phyloP scores from a whole-genome alignment of 1,140 invertebrate species.

The Penaeus japonicus region DNA sequence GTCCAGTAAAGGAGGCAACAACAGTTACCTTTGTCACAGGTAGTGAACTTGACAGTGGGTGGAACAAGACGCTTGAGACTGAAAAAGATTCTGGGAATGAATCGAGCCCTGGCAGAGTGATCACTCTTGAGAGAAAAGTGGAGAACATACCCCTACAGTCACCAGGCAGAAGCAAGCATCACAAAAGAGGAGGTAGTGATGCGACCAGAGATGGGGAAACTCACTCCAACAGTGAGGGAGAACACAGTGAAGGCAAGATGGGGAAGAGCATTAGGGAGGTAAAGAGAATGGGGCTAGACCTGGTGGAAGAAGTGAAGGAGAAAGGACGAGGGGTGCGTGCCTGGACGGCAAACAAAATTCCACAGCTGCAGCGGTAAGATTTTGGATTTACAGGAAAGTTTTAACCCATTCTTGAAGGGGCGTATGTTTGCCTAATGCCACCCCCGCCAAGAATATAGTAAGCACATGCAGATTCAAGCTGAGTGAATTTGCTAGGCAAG shows the following conservation, averaged over 20 bases:
- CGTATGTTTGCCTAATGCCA: no score
- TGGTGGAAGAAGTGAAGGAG: constrained; percentile 59
- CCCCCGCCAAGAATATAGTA: no score
- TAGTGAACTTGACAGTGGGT: no score
- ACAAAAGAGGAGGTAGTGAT: background rate
- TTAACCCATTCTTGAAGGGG: no score
- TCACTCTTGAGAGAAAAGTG: background rate
- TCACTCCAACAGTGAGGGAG: constrained; percentile 15
- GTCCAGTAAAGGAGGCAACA: background rate
- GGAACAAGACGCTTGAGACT: no score
- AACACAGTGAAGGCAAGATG: constrained; percentile 26
- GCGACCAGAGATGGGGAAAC: background rate
- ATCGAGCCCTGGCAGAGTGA: background rate
- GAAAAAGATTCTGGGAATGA: background rate
- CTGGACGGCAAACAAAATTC: constrained; percentile 47
- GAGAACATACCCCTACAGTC: background rate
- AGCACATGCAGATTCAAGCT: no score
- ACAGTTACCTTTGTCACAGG: background rate
- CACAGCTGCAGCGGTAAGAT: constrained; percentile 37
- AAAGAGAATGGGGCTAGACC: constrained; percentile 47
- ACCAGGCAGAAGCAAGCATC: background rate
- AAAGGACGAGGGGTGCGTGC: constrained; percentile 58
- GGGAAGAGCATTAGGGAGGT: constrained; percentile 45
- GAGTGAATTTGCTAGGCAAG: no score
- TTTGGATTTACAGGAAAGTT: background rate